A percentile compares a stretch with the other conserved stretches of the same genome.
Evolutionary conservation across 2,888 invertebrate genomes (phyloP).

Genomic region (Colostygia pectinataria): DNA sequence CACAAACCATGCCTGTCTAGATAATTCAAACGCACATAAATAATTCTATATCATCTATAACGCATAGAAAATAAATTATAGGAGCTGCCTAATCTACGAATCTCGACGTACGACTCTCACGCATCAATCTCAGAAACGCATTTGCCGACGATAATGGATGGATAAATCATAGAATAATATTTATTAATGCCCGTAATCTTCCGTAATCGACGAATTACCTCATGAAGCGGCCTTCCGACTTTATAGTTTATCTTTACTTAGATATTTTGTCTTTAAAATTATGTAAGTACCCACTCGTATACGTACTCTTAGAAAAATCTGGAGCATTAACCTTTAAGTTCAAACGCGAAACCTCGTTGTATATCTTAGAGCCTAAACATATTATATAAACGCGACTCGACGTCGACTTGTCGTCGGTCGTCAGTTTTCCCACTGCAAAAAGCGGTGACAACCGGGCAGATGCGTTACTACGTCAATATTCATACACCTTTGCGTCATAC

Average conservation of each 20-base stretch:
- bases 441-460: no score
- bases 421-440: no score
- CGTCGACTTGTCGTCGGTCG: no score
- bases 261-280: no score
- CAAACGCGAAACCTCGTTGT: no score
- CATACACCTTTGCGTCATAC: no score
- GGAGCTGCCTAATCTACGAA: conserved; percentile 15
- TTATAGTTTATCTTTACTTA: not conserved
- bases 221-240: conserved; percentile 19
- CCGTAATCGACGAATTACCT: conserved; percentile 28
- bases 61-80: conserved; percentile 20
- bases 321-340: no score
- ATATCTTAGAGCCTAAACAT: no score
- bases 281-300: no score
- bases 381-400: no score
- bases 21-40: conserved; percentile 9
- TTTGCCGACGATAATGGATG: conserved; percentile 30
- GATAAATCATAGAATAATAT: conserved; percentile 34
- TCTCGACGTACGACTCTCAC: conserved; percentile 16
- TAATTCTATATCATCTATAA: conserved; percentile 15
- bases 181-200: conserved; percentile 28
- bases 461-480: no score
- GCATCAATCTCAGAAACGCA: conserved; percentile 32
- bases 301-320: no score
- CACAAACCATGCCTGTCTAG: not conserved